These are phyloP conservation scores for Sebastes iracundus DNA, from an alignment of 2,797 vertebrate species.

Conservation along the genomic window DNA sequence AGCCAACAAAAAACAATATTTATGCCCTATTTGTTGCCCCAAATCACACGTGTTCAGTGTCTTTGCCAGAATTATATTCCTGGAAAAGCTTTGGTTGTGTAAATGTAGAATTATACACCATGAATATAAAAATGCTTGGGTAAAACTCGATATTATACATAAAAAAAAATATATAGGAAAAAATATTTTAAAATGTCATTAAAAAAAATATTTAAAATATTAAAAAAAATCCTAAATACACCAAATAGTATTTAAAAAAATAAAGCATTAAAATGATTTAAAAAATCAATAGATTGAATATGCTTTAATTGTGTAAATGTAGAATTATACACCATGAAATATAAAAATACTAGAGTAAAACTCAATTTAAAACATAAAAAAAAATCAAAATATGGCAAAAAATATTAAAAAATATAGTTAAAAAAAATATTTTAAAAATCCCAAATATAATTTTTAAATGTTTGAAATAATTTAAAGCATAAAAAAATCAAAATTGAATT, in stretches of 20 bases:
- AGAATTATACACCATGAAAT: background rate
- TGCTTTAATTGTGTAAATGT: background rate
- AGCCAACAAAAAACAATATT: background rate
- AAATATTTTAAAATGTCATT: background rate
- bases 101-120: background rate
- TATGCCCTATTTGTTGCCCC: background rate
- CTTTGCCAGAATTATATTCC: background rate
- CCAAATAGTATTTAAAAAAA: background rate
- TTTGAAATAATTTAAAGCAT: too few relatives aligned
- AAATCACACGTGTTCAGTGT: background rate
- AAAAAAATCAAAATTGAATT: background rate
- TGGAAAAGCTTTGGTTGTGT: background rate
- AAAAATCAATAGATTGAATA: background rate
- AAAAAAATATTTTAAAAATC: background rate
- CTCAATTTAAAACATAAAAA: background rate
- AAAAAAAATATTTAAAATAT: background rate
- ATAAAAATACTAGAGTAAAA: background rate
- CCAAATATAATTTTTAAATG: background rate
- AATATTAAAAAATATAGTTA: background rate
- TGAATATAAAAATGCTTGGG: background rate
- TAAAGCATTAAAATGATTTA: background rate
- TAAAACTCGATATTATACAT: background rate
- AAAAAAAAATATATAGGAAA: background rate
- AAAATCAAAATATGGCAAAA: background rate
- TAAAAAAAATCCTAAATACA: background rate